A percentile compares a stretch with the other conserved stretches of the same genome.
Evolutionary conservation across 1,140 invertebrate genomes (phyloP).

Genomic region (Chironomus striatipennis): DNA sequence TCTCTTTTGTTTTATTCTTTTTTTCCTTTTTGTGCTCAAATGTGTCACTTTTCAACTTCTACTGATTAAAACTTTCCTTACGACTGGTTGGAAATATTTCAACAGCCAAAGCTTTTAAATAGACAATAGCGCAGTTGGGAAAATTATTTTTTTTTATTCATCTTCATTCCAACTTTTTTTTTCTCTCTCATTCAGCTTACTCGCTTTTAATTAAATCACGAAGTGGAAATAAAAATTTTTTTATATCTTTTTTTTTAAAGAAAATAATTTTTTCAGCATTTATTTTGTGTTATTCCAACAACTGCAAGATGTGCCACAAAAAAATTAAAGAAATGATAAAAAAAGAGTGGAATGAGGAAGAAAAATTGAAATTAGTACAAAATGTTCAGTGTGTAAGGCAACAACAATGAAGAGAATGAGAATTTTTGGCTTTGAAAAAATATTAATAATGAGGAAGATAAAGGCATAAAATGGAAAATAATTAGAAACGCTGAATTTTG

Average conservation of each 20-base stretch:
- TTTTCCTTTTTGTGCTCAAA: background rate
- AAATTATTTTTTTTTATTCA: background rate
- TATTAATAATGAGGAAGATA: no score
- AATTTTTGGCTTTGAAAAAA: no score
- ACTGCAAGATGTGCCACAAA: background rate
- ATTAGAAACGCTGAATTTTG: no score
- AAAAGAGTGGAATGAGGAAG: no score
- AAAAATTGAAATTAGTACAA: no score
- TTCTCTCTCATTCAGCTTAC: background rate
- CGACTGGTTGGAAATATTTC: background rate
- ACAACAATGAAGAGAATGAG: no score
- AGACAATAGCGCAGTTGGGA: background rate
- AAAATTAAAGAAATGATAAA: background rate
- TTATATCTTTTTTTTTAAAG: background rate
- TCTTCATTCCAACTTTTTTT: background rate
- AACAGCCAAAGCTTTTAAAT: background rate
- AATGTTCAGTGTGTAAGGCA: no score
- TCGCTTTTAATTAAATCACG: conserved; percentile 23
- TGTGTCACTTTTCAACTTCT: conserved; percentile 11
- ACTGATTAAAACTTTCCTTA: conserved; percentile 1
- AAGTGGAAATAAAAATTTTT: conserved; percentile 19
- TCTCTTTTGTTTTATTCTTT: background rate
- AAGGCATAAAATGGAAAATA: no score
- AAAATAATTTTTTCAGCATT: no score
- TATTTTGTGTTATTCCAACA: background rate